These are phyloP conservation scores for Enteromius radiatus DNA, from an alignment of 2,797 vertebrate genomes.

Conservation along the genomic window DNA sequence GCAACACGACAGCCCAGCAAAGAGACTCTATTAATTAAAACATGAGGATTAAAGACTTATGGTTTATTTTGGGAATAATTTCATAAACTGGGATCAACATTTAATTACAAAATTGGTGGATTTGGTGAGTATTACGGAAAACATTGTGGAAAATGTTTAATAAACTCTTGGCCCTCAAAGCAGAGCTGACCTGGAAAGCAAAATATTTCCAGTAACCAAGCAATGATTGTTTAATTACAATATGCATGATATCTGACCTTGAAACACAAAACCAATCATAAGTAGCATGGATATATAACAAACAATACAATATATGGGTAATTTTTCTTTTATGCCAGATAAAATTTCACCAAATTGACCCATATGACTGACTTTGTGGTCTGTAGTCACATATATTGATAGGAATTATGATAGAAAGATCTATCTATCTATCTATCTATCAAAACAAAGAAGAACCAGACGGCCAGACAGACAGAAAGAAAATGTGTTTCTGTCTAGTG, in stretches of 20 bases:
- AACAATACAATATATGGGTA: neutral
- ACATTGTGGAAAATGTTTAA: conserved; percentile 18
- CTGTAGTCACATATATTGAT: neutral
- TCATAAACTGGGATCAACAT: conserved; percentile 36
- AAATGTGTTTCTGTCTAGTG: neutral
- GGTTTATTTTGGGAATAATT: conserved; percentile 36
- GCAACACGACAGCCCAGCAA: neutral
- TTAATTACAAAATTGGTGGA: conserved; percentile 36
- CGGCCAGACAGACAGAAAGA: neutral
- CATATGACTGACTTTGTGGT: neutral
- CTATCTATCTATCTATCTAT: neutral
- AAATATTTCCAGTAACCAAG: neutral
- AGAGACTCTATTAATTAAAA: conserved; percentile 20
- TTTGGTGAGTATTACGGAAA: conserved; percentile 6
- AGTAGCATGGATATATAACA: neutral
- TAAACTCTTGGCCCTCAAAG: neutral
- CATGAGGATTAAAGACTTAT: conserved; percentile 9
- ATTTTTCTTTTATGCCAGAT: neutral
- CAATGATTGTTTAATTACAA: neutral
- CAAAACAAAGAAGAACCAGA: conserved; percentile 2
- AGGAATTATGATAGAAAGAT: neutral
- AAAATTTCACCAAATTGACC: no score
- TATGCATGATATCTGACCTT: neutral
- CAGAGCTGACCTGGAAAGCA: neutral
- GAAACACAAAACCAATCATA: neutral